A percentile compares a stretch with the other conserved stretches of the same genome.
Evolutionary conservation across 1,140 invertebrate species (phyloP).

Genomic region (Centruroides vittatus): DNA sequence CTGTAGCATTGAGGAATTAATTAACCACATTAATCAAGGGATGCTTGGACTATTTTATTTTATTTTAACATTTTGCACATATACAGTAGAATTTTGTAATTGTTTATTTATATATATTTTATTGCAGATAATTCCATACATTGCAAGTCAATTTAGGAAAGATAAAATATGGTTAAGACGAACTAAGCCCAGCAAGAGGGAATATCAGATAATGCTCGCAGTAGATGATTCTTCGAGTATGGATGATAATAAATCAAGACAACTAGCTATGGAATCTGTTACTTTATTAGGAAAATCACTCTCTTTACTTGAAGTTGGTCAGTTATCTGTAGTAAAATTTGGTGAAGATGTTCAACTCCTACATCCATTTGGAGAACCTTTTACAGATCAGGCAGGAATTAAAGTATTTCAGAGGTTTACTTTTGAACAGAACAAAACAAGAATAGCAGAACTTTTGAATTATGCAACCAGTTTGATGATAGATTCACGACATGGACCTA

Average conservation of each 20-base stretch:
- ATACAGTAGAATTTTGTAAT: too few relatives aligned
- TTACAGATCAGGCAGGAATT: slow-evolving; percentile 63
- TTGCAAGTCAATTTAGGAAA: slow-evolving; percentile 96
- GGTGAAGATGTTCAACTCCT: slow-evolving; percentile 71
- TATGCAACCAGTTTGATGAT: slow-evolving; percentile 53
- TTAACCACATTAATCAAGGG: too few relatives aligned
- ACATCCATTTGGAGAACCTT: slow-evolving; percentile 65
- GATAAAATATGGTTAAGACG: slow-evolving; percentile 97
- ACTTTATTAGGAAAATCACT: slow-evolving; percentile 84
- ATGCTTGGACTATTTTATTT: too few relatives aligned
- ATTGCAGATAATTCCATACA: slow-evolving; percentile 70
- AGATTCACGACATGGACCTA: slow-evolving; percentile 24
- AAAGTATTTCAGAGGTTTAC: slow-evolving; percentile 47
- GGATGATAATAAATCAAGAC: slow-evolving; percentile 34
- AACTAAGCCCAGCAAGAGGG: slow-evolving; percentile 85
- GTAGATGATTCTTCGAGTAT: slow-evolving; percentile 86
- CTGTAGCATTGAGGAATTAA: too few relatives aligned
- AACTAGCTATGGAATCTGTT: slow-evolving; percentile 85
- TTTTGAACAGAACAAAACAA: slow-evolving; percentile 67
- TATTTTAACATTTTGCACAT: too few relatives aligned
- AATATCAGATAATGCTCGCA: slow-evolving; percentile 93
- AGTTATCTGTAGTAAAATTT: slow-evolving; percentile 81
- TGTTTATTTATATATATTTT: too few relatives aligned
- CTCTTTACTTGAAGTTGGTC: slow-evolving; percentile 80
- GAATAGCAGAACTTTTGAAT: slow-evolving; percentile 62